Evolutionary conservation across 1,140 invertebrate species (phyloP).

Genomic region (Lepidostoma basale): DNA sequence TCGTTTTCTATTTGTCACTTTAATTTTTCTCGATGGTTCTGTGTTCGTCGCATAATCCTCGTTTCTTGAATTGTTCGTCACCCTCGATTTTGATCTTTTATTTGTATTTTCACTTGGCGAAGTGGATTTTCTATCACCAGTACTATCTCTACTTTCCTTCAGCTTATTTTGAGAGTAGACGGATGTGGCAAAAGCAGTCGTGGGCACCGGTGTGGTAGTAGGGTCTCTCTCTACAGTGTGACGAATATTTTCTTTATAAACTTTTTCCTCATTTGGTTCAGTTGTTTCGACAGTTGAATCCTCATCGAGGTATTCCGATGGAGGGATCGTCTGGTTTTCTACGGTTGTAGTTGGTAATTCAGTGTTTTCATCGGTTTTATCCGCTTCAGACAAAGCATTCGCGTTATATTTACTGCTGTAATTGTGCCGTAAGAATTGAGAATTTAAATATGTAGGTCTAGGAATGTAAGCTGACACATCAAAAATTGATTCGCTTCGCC

Average conservation of each 20-base stretch:
- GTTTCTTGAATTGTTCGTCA: background rate
- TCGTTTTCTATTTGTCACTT: background rate
- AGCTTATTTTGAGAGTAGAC: no score
- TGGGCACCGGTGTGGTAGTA: no score
- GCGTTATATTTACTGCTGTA: constrained; percentile 40
- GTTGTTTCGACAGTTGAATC: no score
- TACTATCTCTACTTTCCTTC: no score
- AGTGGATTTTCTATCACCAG: background rate
- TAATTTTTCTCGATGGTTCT: background rate
- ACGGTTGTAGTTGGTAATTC: background rate
- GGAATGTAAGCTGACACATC: constrained; percentile 51
- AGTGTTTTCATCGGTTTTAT: constrained; percentile 10
- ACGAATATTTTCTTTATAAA: no score
- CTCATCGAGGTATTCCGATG: no score
- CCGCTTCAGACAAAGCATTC: background rate
- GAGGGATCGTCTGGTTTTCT: no score
- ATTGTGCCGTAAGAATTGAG: constrained; percentile 26
- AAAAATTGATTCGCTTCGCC: constrained; percentile 43
- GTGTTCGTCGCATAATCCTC: background rate
- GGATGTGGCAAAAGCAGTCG: no score
- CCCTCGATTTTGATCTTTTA: background rate
- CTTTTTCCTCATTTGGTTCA: no score
- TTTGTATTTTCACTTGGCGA: background rate
- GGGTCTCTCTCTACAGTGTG: no score
- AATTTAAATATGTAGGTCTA: constrained; percentile 29